phyloP scores from a whole-genome alignment of 2,113 vertebrate species.

The Calypte anna region DNA sequence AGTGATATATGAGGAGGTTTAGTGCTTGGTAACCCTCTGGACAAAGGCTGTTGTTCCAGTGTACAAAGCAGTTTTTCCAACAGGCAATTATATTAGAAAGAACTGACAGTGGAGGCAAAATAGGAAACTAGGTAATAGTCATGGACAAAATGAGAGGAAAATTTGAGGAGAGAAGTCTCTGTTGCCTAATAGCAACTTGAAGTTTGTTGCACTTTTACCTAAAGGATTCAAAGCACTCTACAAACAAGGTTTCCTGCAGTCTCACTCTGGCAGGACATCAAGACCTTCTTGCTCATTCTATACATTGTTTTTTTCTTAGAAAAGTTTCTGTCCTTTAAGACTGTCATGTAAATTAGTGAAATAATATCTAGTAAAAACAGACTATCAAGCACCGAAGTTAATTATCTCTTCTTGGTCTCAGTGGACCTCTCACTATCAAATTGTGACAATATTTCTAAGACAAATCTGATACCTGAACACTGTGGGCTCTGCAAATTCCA shows the following conservation, averaged over 20 bases:
- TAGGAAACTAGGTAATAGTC: not conserved
- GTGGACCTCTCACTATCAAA: constrained; percentile 6
- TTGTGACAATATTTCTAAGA: not conserved
- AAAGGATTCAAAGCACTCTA: not conserved
- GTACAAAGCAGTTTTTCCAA: not conserved
- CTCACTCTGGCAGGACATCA: not conserved
- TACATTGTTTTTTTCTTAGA: not conserved
- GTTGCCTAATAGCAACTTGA: not conserved
- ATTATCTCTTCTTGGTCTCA: constrained; percentile 4
- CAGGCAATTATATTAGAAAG: not conserved
- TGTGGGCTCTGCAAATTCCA: not conserved
- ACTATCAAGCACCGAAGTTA: constrained; percentile 21
- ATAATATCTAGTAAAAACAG: constrained; percentile 38
- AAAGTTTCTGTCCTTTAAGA: not conserved
- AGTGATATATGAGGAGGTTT: not conserved
- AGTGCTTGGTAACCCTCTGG: not conserved
- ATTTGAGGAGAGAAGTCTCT: not conserved
- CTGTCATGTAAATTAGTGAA: constrained; percentile 28
- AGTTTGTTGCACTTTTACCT: not conserved
- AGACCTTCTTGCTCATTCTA: not conserved
- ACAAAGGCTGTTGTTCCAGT: not conserved
- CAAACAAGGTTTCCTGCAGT: not conserved
- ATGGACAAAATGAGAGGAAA: accelerated
- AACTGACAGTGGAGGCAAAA: not conserved
- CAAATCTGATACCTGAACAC: not conserved